Evolutionary conservation across 2,888 invertebrate species (phyloP), one percentile per base, ranked within the genome.

Genomic region (Tetragnatha montana): DNA sequence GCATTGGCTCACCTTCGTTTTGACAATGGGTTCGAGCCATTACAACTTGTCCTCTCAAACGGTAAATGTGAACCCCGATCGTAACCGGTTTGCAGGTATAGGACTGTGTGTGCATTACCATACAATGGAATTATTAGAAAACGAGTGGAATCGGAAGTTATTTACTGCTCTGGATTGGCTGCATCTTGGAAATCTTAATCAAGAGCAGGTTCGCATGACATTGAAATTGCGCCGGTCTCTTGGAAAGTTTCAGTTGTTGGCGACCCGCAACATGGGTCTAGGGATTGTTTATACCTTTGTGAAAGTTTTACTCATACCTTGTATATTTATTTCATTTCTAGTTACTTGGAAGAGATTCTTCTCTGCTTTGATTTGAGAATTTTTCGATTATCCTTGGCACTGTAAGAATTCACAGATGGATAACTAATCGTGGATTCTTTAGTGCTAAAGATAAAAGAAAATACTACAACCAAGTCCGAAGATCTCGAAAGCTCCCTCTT

Each of bases 361-460:
- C 60, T 17, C 10, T 10, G 60, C 8, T 17, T 10, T 60, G 21
- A 74, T 14, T 35, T 10, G 35, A 60, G 78, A 49, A 69, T 69
- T 73, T 90, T 90, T 87, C 91, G 91, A 80, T 92, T 92, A 90
- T 94, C 94, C 95, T 95, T 95, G 95, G 95, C 95, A 95, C 95
- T 95, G 95, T 95, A 95, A 95, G 95, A 95, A 95, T 95, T 95
- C 95, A 95, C 95, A 95, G 95, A 95, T 95, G 94, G 94, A 93
- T 91, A 93, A 93, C 93, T 93, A 92, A 94, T 95, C 95, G 95
- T 95, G 95, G 94, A 94, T 95, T 95, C 95, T 94, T 94, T 95
- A 94, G 95, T 95, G 95, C 95, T 95, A 95, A 95, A 95, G 94
- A 94, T 94, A 93, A 94, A 80, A 94, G 94, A 93, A 91, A 87